Conservation (phyloP, 2,888 invertebrate genomes). For the Phrixothrix hirtus region DNA sequence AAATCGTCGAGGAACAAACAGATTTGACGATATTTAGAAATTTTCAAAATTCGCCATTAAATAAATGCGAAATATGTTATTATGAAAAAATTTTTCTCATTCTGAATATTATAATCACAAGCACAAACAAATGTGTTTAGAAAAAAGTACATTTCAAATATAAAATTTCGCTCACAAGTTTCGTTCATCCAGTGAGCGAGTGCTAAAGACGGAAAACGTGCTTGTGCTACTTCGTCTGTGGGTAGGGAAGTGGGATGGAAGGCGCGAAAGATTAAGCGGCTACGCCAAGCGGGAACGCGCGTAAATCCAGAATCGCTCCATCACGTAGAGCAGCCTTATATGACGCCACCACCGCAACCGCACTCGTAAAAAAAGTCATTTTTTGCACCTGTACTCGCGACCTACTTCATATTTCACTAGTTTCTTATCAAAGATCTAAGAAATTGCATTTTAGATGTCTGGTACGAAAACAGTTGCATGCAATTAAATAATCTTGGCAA, state of each 20-base stretch:
- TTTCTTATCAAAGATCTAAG: not conserved
- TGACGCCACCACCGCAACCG: constrained; percentile 18
- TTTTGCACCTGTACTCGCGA: constrained; percentile 16
- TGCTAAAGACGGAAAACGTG: constrained; percentile 29
- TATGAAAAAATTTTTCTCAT: no score
- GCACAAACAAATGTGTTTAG: not conserved
- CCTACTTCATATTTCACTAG: constrained; percentile 8
- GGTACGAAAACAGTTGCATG: no score
- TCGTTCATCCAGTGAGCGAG: constrained; percentile 24
- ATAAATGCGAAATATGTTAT: no score
- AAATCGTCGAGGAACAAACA: no score
- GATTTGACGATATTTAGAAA: no score
- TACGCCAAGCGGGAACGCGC: constrained; percentile 28
- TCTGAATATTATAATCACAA: no score
- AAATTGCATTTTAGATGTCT: no score
- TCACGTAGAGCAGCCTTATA: constrained; percentile 24
- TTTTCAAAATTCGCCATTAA: not conserved
- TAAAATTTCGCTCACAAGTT: constrained; percentile 9
- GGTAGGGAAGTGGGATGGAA: constrained; percentile 28
- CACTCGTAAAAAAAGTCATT: constrained; percentile 25
- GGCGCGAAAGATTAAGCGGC: constrained; percentile 32
- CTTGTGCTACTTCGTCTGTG: constrained; percentile 23
- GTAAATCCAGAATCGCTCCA: constrained; percentile 30
- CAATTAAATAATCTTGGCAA: no score
- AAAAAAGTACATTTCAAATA: not conserved